phyloP scores from a whole-genome alignment of 2,797 vertebrate species.

The Crocidura indochinensis region DNA sequence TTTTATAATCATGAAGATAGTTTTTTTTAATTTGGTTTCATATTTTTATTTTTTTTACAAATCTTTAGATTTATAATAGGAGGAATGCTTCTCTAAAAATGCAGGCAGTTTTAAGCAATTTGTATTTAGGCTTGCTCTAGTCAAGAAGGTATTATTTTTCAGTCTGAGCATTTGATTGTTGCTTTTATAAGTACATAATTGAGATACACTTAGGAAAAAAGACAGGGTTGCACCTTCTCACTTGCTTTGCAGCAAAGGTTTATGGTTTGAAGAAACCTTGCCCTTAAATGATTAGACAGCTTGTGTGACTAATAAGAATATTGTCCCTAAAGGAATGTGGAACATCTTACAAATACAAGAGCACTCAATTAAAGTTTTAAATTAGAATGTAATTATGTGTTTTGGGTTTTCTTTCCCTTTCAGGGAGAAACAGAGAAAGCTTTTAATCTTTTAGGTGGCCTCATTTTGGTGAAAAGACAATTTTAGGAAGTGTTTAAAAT shows the following conservation, averaged over 20 bases:
- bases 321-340: constrained; percentile 86
- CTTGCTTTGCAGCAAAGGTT: constrained; percentile 86
- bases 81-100: background rate
- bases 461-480: constrained; percentile 85
- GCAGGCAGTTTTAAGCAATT: background rate
- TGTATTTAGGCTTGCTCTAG: constrained; percentile 3
- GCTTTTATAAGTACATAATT: constrained; percentile 82
- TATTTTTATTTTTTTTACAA: background rate
- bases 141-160: constrained; percentile 64
- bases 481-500: constrained; percentile 87
- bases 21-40: background rate
- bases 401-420: constrained; percentile 39
- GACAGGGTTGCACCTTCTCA: constrained; percentile 78
- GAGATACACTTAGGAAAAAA: constrained; percentile 77
- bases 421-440: constrained; percentile 68
- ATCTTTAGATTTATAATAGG: constrained; percentile 7
- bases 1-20: constrained; percentile 2
- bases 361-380: constrained; percentile 89
- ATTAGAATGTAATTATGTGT: constrained; percentile 88
- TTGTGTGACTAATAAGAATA: constrained; percentile 89
- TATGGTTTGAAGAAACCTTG: constrained; percentile 74
- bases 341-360: constrained; percentile 86
- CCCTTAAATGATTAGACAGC: constrained; percentile 86
- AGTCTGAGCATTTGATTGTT: constrained; percentile 70
- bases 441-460: constrained; percentile 87